Evolutionary conservation across 2,888 invertebrate species (phyloP).

Genomic region (Leptinotarsa juncta): DNA sequence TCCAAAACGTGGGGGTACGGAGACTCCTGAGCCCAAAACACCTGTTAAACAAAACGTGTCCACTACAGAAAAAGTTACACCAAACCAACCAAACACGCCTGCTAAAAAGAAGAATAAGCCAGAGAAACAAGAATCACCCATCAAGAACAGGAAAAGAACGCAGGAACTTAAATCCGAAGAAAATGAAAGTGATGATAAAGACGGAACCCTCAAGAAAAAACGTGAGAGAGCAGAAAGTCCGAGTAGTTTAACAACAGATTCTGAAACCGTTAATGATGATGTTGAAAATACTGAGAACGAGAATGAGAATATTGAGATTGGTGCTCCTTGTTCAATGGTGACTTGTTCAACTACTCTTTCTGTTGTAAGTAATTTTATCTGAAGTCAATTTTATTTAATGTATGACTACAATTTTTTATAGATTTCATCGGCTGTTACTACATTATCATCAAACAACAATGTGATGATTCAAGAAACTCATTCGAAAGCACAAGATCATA

Average conservation of each 20-base stretch:
- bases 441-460: slow-evolving; percentile 34
- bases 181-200: slow-evolving; percentile 66
- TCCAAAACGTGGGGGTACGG: slow-evolving; percentile 70
- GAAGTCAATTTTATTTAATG: background rate
- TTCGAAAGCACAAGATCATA: slow-evolving; percentile 33
- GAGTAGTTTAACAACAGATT: slow-evolving; percentile 86
- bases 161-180: slow-evolving; percentile 61
- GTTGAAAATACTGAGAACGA: slow-evolving; percentile 65
- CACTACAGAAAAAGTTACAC: slow-evolving; percentile 27
- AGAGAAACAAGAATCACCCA: slow-evolving; percentile 69
- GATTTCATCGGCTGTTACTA: slow-evolving; percentile 26
- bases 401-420: slow-evolving; percentile 1
- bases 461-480: slow-evolving; percentile 36
- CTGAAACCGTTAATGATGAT: slow-evolving; percentile 83
- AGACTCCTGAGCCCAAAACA: slow-evolving; percentile 66
- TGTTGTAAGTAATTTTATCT: slow-evolving; percentile 30
- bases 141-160: slow-evolving; percentile 69
- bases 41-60: slow-evolving; percentile 65
- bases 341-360: slow-evolving; percentile 29
- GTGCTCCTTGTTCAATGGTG: slow-evolving; percentile 43
- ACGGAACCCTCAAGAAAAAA: slow-evolving; percentile 66
- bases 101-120: slow-evolving; percentile 47
- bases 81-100: slow-evolving; percentile 21
- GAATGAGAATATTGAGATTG: slow-evolving; percentile 63
- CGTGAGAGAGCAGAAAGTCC: slow-evolving; percentile 74